A percentile compares a stretch with the other conserved stretches of the same genome.
Conservation (phyloP, 2,888 invertebrate genomes). For the Oscheius sp. region DNA sequence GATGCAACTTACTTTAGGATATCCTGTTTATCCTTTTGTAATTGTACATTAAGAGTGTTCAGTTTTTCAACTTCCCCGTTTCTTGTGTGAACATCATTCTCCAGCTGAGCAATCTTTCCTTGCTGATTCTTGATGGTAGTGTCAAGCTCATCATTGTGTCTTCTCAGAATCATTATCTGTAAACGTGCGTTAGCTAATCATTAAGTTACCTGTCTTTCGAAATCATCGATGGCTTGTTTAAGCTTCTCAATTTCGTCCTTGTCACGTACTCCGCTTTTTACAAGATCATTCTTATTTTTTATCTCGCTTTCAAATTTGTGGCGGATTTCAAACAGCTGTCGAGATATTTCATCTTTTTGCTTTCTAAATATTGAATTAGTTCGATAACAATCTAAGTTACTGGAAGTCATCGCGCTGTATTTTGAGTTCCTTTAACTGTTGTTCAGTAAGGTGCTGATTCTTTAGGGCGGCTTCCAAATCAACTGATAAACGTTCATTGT, state of each 20-base stretch:
- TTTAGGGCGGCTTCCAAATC: constrained; percentile 56
- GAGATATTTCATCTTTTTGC: constrained; percentile 63
- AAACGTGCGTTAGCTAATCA: not conserved
- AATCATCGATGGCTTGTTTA: constrained; percentile 58
- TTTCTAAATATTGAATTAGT: constrained; percentile 44
- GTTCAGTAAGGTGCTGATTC: constrained; percentile 57
- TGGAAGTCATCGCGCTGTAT: constrained; percentile 65
- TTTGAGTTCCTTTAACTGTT: constrained; percentile 66
- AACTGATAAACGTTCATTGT: constrained; percentile 54
- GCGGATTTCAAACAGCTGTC: constrained; percentile 61
- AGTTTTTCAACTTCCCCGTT: constrained; percentile 65
- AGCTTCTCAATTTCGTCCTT: constrained; percentile 66
- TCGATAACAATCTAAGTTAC: constrained; percentile 31
- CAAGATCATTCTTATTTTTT: constrained; percentile 48
- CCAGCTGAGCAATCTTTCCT: constrained; percentile 64
- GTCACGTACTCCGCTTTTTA: constrained; percentile 48
- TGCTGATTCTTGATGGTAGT: constrained; percentile 67
- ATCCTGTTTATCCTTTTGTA: constrained; percentile 68
- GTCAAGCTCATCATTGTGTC: constrained; percentile 69
- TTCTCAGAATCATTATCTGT: constrained; percentile 62
- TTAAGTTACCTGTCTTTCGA: constrained; percentile 53
- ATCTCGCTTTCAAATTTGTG: constrained; percentile 60
- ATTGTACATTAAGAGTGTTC: constrained; percentile 64
- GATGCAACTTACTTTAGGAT: constrained; percentile 52
- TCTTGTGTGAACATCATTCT: constrained; percentile 63